Conservation (phyloP, 2,797 vertebrate genomes). For the Gymnopithys bicolor region DNA sequence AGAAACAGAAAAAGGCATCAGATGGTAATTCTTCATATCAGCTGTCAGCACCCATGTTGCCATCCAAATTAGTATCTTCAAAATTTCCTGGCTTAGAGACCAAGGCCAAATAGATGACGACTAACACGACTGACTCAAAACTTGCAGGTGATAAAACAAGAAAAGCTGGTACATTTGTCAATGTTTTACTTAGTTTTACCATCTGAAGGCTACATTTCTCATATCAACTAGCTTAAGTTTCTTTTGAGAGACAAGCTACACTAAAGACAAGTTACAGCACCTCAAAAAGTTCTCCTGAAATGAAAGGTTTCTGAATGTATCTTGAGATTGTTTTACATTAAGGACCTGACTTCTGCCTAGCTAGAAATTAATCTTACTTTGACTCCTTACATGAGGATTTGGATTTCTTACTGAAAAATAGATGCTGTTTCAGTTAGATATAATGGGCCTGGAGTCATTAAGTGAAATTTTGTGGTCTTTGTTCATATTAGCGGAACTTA, state of each 20-base stretch:
- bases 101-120: background rate
- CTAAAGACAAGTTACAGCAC: background rate
- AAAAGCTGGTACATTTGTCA: background rate
- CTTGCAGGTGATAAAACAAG: background rate
- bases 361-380: background rate
- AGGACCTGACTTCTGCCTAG: background rate
- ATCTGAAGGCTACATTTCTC: background rate
- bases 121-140: background rate
- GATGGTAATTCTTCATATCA: background rate
- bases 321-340: background rate
- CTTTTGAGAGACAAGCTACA: background rate
- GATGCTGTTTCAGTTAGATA: background rate
- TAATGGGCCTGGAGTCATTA: background rate
- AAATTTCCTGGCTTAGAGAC: background rate
- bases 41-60: background rate
- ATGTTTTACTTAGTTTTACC: background rate
- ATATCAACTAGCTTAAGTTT: background rate
- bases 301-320: background rate
- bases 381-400: background rate
- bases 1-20: background rate
- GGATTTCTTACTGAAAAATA: background rate
- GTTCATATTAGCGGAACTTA: background rate
- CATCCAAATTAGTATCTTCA: background rate
- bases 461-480: background rate
- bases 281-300: background rate